Evolutionary conservation across 2,797 vertebrate species (phyloP), one percentile per base, ranked within the genome.

Genomic region (Myotis myotis): DNA sequence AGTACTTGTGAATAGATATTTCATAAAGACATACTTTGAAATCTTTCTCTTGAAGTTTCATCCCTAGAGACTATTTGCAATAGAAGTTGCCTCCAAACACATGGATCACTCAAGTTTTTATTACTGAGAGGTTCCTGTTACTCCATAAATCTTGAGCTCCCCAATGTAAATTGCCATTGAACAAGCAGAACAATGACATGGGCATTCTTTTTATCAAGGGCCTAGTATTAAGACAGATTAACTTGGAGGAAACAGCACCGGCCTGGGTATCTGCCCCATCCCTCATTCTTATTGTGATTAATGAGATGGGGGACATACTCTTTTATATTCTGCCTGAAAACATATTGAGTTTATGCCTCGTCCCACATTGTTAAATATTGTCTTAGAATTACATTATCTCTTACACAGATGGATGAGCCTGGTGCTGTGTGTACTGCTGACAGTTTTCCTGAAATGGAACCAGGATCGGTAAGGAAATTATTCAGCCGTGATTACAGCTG

Each of bases 221-320:
- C 96, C 84, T 97, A 78, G 96, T 97, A 98, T 97, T 97, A 97
- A 98, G 98, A 98, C 91, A 98, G 97, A 98, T 98, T 98, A 98
- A 98, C 97, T 98, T 83, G 16, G 68, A 97, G 87, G 83, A 96
- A 98, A 97, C 23, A 95, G 87, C 51, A 97, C 96, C 70, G n/a
- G 97, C 88, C 96, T 95, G 95, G 82, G 90, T 96, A 96, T 94
- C 95, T 97, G 86, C 96, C 97, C 97, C 95, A 98, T 98, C 98
- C 97, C 97, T 98, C 97, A 98, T 97, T 97, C 94, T 98, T 89
- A 96, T 95, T 97, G 92, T 98, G 97, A 98, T 98, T 97, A 98
- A 98, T 97, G 97, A 98, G 92, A 95, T 93, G 71, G 91, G 57
- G 96, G 92, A 92, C 96, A 95, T 75, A 85, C 62, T 97, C 96